phyloP scores from a whole-genome alignment of 37 sponge, comb jelly and placozoan genomes.

The Halichondria panicea region DNA sequence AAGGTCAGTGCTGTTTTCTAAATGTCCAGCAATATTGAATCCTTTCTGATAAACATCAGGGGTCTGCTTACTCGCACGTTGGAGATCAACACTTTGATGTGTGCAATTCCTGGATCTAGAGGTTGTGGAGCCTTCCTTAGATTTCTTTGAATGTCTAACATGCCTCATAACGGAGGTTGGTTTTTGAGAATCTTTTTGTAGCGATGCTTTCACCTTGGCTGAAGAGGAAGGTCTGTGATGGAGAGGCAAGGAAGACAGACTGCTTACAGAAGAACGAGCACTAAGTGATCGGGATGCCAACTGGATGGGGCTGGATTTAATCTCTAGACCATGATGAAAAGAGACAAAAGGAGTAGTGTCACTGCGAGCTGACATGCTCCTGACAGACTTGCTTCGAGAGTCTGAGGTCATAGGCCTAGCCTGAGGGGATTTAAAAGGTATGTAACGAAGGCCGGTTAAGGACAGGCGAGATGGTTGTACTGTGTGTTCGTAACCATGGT shows the following conservation, averaged over 20 bases:
- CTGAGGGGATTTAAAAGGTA: background rate
- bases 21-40: background rate
- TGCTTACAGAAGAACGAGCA: background rate
- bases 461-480: too few relatives aligned
- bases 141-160: background rate
- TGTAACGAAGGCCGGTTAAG: too few relatives aligned
- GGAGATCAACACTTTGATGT: background rate
- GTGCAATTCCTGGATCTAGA: background rate
- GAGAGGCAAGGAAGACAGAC: too few relatives aligned
- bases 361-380: too few relatives aligned
- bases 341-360: background rate
- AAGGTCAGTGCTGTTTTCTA: background rate
- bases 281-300: slow-evolving; percentile 63
- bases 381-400: background rate
- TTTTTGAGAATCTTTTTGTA: too few relatives aligned
- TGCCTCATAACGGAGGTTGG: too few relatives aligned
- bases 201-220: too few relatives aligned
- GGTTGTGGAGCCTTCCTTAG: background rate
- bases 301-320: slow-evolving; percentile 27
- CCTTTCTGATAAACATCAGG: background rate
- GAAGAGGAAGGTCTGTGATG: too few relatives aligned
- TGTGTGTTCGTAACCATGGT: too few relatives aligned
- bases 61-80: background rate
- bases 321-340: slow-evolving; percentile 5
- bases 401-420: background rate